Evolutionary conservation across 1,140 invertebrate species (phyloP), one percentile per base, ranked within the genome.

Genomic region (Scaptomyza montana): DNA sequence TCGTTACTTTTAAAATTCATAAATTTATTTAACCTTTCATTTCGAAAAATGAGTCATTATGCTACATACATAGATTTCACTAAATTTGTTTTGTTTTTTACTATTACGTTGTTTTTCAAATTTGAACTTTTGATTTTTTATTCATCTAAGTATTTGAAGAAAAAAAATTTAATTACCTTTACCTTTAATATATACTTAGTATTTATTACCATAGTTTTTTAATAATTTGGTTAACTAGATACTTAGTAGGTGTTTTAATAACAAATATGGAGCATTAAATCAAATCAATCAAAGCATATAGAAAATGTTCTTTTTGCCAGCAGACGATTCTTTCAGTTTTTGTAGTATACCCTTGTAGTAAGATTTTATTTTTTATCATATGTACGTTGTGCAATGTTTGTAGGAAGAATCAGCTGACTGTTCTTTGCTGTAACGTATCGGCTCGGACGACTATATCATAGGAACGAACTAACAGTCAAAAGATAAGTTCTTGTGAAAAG

Each of bases 191-290:
- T 66, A n/a, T 41, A n/a, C n/a, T n/a, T n/a, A 21, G 21, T 21
- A 25, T 25, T 41, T 59, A 16, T 77, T 47, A 53, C 63, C 67
- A 41, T 80, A 59, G 4, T 46, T 53, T 43, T 36, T 33, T 63
- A 67, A 45, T 64, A 80, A 77, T 80, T 77, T 57, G 68, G 41
- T 80, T 73, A 80, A 43, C 78, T 80, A 80, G 62, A 56, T 63
- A n/a, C n/a, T n/a, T n/a, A 72, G 19, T 53, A 54, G 8, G 6
- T 57, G 28, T 36, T 49, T 19, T 41, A 43, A 25, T 25, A 1
- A 25, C 21, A 25, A 25, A 25, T 25, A 25, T 2, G 2, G 21
- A 25, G 21, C 21, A 25, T 25, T 25, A 68, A 61, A 36, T 45
- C 12, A 66, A 56, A 41, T 51, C 50, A 63, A 60, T 57, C 8